Conservation (phyloP, 2,797 vertebrate species). For the Apogon hyalosoma region DNA sequence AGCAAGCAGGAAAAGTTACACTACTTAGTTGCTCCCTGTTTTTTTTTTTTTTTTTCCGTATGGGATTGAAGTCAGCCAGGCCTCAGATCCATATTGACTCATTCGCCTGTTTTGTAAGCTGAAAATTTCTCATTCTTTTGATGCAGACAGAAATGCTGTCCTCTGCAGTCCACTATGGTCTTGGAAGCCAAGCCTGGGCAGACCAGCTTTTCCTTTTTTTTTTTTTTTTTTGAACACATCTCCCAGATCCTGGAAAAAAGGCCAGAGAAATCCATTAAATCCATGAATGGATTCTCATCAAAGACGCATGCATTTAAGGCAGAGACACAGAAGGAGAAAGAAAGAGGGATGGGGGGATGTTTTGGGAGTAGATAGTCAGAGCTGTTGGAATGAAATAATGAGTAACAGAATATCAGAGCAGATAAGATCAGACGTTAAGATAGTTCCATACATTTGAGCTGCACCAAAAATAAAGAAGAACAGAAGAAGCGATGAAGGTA, state of each 20-base stretch:
- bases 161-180: conserved; percentile 79
- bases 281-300: conserved; percentile 87
- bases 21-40: conserved; percentile 46
- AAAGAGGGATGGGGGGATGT: conserved; percentile 45
- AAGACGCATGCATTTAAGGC: conserved; percentile 77
- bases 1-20: conserved; percentile 61
- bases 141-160: conserved; percentile 81
- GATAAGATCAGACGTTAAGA: conserved; percentile 79
- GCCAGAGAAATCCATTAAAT: conserved; percentile 87
- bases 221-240: conserved; percentile 67
- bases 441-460: conserved; percentile 74
- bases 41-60: conserved; percentile 50
- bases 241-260: conserved; percentile 81
- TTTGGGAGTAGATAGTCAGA: conserved; percentile 63
- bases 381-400: conserved; percentile 83
- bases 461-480: conserved; percentile 52
- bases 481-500: conserved; percentile 58
- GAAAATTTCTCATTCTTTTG: conserved; percentile 81
- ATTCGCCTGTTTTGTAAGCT: conserved; percentile 76
- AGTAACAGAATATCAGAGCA: conserved; percentile 81
- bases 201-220: conserved; percentile 49
- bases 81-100: conserved; percentile 82
- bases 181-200: conserved; percentile 66
- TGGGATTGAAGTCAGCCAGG: conserved; percentile 72
- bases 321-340: conserved; percentile 57